Base-by-base conservation (phyloP, 2,888 invertebrate genomes). In the Bugula neritina region DNA sequence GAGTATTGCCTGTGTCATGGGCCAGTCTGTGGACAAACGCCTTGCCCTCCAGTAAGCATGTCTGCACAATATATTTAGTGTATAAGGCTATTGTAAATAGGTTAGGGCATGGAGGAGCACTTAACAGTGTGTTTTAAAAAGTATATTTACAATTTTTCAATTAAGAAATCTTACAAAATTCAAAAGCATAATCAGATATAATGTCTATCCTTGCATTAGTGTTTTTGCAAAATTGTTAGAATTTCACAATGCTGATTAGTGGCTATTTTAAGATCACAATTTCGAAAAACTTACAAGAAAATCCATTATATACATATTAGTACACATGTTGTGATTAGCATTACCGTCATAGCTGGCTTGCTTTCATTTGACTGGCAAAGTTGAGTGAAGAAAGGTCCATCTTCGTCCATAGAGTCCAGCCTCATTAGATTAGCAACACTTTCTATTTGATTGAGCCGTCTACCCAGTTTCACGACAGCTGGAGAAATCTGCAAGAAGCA, bases 261-360 rank as follows among this genome's bases (percentile, higher is more conserved):
- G n/a, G n/a, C n/a, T n/a, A n/a, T n/a, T n/a, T n/a, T n/a, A n/a
- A n/a, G n/a, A n/a, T n/a, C n/a, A n/a, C n/a, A n/a, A n/a, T n/a
- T n/a, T n/a, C n/a, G n/a, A n/a, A n/a, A n/a, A n/a, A n/a, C n/a
- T n/a, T n/a, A n/a, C 17, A 43, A 43, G 17, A 43, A 10, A 43
- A 43, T 43, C 43, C 43, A 43, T 43, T 43, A 43, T 43, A 43
- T 17, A 43, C 17, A 17, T 17, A 43, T 5, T n/a, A n/a, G n/a
- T n/a, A n/a, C n/a, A n/a, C n/a, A n/a, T n/a, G n/a, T n/a, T n/a
- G n/a, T n/a, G n/a, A n/a, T n/a, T n/a, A n/a, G n/a, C n/a, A n/a
- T 63, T 31, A 63, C 63, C 13, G 63, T 63, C 63, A 63, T 63
- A 31, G 63, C 63, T 31, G 63, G 63, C 63, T 63, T 63, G 17